Conservation (phyloP, 2,113 vertebrate species). For the Chunga burmeisteri region DNA sequence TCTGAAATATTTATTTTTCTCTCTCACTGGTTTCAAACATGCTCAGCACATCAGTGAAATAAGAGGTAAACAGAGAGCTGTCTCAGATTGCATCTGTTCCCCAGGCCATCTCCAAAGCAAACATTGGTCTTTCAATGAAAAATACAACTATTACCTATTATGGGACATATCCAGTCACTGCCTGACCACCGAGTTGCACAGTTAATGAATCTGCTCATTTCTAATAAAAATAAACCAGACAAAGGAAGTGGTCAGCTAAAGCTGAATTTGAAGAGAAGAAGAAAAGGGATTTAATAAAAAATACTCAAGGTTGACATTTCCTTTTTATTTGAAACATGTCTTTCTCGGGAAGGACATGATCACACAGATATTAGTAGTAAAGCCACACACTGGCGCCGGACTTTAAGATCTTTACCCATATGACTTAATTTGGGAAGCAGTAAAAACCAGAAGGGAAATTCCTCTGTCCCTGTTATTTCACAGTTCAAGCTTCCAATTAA, state of each 20-base stretch:
- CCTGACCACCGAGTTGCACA: conserved; percentile 73
- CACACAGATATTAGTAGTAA: conserved; percentile 39
- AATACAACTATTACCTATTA: conserved; percentile 74
- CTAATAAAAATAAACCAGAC: conserved; percentile 92
- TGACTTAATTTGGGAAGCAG: conserved; percentile 17
- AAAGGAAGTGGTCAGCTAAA: conserved; percentile 87
- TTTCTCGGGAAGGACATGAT: conserved; percentile 55
- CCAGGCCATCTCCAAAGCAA: conserved; percentile 75
- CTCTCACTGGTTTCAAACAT: conserved; percentile 72
- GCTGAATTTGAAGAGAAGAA: conserved; percentile 43
- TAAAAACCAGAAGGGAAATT: conserved; percentile 39
- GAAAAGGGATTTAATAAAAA: conserved; percentile 65
- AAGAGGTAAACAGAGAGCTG: conserved; percentile 68
- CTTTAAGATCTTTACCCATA: conserved; percentile 41
- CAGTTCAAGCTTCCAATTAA: conserved; percentile 38
- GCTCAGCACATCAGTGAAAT: conserved; percentile 65
- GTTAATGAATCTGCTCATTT: conserved; percentile 84
- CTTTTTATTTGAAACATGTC: conserved; percentile 70
- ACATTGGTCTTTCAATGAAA: conserved; percentile 73
- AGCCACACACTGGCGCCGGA: neutral
- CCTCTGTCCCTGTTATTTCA: conserved; percentile 29
- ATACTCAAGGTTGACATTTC: conserved; percentile 61
- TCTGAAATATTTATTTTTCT: conserved; percentile 72
- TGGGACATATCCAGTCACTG: conserved; percentile 74
- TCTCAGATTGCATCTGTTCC: conserved; percentile 76